A percentile compares a stretch with the other conserved stretches of the same genome.
These are phyloP conservation scores for Physella acuta DNA, from an alignment of 1,140 invertebrate species.

Conservation along the genomic window DNA sequence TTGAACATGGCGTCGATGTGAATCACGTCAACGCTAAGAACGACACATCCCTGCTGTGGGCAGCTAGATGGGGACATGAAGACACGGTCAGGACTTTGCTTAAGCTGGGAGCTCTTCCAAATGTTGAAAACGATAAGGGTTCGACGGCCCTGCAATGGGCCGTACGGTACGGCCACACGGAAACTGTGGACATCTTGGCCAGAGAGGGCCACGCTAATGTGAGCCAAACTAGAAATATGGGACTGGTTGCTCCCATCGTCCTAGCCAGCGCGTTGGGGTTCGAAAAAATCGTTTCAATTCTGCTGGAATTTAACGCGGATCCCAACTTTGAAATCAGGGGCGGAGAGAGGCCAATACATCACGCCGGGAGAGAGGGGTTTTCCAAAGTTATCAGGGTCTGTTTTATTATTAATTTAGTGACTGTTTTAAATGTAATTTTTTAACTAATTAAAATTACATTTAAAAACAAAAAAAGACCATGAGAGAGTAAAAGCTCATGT, in stretches of 20 bases:
- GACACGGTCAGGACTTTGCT: conserved; percentile 35
- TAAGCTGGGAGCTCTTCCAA: conserved; percentile 34
- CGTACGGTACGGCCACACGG: conserved; percentile 45
- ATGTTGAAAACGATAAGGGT: conserved; percentile 53
- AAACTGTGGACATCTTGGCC: conserved; percentile 41
- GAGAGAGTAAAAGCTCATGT: too few species aligned
- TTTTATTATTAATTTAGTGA: too few species aligned
- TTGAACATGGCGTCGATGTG: conserved; percentile 38
- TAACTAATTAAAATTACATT: too few species aligned
- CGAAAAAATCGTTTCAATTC: conserved; percentile 21
- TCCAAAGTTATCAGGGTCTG: conserved; percentile 29
- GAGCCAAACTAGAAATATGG: conserved; percentile 45
- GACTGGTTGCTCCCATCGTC: conserved; percentile 50
- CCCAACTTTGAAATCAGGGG: conserved; percentile 46
- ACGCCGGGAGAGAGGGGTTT: conserved; percentile 49
- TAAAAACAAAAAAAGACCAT: too few species aligned
- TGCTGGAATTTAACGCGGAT: conserved; percentile 38
- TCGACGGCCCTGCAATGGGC: conserved; percentile 58
- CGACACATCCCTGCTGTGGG: conserved; percentile 53
- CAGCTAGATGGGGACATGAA: conserved; percentile 44
- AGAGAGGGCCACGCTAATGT: conserved; percentile 41
- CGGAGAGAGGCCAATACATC: conserved; percentile 47
- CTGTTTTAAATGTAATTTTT: too few species aligned
- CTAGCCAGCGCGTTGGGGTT: conserved; percentile 45
- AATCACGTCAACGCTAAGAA: conserved; percentile 49